phyloP scores from a whole-genome alignment of 2,888 invertebrate species.

The Pandemis cinnamomeana region DNA sequence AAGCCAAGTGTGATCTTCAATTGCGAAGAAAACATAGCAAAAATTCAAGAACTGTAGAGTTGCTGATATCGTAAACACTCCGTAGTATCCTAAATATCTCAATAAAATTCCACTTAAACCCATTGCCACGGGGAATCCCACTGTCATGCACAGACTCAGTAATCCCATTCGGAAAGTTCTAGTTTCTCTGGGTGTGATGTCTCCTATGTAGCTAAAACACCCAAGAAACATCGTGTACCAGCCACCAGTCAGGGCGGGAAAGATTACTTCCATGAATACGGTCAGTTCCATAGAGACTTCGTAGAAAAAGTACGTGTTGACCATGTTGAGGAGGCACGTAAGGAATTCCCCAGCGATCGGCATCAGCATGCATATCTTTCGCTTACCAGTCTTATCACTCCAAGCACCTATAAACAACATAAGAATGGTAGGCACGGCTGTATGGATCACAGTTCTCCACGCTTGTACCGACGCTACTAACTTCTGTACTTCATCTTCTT shows the following conservation, averaged over 20 bases:
- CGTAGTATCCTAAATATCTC: constrained; percentile 78
- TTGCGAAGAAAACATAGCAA: constrained; percentile 71
- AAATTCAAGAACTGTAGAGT: constrained; percentile 73
- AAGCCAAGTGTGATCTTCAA: constrained; percentile 78
- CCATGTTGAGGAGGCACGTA: constrained; percentile 77
- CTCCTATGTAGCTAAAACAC: constrained; percentile 85
- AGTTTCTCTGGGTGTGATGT: constrained; percentile 82
- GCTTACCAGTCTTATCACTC: constrained; percentile 85
- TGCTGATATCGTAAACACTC: constrained; percentile 78
- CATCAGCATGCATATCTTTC: constrained; percentile 85
- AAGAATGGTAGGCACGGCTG: constrained; percentile 79
- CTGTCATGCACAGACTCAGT: constrained; percentile 75
- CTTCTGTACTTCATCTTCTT: constrained; percentile 87
- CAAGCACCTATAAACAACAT: constrained; percentile 86
- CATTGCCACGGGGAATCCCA: constrained; percentile 79
- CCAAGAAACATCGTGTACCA: constrained; percentile 85
- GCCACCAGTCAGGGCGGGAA: constrained; percentile 81
- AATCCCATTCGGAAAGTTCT: constrained; percentile 86
- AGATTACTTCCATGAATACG: constrained; percentile 81
- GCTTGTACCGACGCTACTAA: constrained; percentile 82
- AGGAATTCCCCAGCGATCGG: constrained; percentile 84
- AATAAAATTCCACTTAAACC: constrained; percentile 73
- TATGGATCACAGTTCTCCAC: constrained; percentile 83
- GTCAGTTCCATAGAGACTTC: constrained; percentile 82
- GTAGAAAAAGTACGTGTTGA: constrained; percentile 83